Conservation (phyloP, 1,140 invertebrate species). For the Rhopalosiphum maidis region DNA sequence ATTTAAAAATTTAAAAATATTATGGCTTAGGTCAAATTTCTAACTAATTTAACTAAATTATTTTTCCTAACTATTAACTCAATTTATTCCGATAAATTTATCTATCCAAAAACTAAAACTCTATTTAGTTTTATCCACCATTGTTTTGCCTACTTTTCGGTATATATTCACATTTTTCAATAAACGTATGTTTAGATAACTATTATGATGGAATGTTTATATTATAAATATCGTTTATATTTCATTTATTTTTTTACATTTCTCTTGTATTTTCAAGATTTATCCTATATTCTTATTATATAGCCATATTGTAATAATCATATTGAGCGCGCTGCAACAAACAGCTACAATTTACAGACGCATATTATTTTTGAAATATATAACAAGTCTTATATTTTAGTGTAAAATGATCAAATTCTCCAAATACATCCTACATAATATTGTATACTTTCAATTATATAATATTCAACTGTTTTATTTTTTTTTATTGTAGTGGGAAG, state of each 20-base stretch:
- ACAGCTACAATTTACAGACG: not conserved
- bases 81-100: not conserved
- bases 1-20: too few relatives aligned
- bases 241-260: too few relatives aligned
- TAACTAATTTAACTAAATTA: not conserved
- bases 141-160: not conserved
- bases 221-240: too few relatives aligned
- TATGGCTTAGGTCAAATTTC: not conserved
- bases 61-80: not conserved
- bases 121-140: not conserved
- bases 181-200: not conserved
- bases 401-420: not conserved
- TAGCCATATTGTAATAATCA: too few relatives aligned
- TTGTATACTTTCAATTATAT: not conserved
- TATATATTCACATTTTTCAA: not conserved
- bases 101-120: too few relatives aligned
- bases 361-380: not conserved
- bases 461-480: not conserved
- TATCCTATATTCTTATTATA: too few relatives aligned
- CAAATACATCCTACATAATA: not conserved
- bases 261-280: too few relatives aligned
- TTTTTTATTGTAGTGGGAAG: slow-evolving; percentile 7
- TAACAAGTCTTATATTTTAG: not conserved
- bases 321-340: not conserved
- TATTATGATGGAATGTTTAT: not conserved